A percentile compares a stretch with the other conserved stretches of the same genome.
phyloP scores from a whole-genome alignment of 2,888 invertebrate species.

The Polyommatus icarus region DNA sequence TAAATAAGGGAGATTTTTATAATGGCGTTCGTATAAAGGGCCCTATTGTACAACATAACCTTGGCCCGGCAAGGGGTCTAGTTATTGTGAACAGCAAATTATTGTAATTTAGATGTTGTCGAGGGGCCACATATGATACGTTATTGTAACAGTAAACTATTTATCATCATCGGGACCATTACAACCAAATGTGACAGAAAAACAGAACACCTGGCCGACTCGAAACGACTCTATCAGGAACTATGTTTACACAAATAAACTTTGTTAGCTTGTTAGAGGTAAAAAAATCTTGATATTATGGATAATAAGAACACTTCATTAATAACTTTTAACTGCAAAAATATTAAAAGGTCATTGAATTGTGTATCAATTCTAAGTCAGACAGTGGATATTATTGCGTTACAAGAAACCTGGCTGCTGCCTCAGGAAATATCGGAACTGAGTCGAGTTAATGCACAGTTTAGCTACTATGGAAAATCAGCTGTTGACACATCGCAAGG shows the following conservation, averaged over 20 bases:
- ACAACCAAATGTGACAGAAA: conserved; percentile 4
- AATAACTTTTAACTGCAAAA: no score
- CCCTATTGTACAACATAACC: conserved; percentile 58
- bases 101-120: conserved; percentile 65
- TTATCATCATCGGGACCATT: conserved; percentile 17
- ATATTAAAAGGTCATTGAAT: no score
- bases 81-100: conserved; percentile 66
- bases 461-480: no score
- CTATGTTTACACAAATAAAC: background rate
- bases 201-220: background rate
- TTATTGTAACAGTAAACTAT: conserved; percentile 14
- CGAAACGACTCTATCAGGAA: background rate
- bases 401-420: no score
- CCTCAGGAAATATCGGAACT: no score
- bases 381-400: no score
- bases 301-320: no score
- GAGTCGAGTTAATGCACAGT: no score
- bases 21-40: conserved; percentile 71
- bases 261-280: no score
- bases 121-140: conserved; percentile 46
- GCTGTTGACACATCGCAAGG: no score
- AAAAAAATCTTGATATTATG: no score
- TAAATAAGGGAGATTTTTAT: conserved; percentile 66
- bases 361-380: no score
- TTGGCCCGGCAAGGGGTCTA: conserved; percentile 47